These are phyloP conservation scores for Thelaira solivaga DNA, from an alignment of 2,888 invertebrate genomes.

Conservation along the genomic window DNA sequence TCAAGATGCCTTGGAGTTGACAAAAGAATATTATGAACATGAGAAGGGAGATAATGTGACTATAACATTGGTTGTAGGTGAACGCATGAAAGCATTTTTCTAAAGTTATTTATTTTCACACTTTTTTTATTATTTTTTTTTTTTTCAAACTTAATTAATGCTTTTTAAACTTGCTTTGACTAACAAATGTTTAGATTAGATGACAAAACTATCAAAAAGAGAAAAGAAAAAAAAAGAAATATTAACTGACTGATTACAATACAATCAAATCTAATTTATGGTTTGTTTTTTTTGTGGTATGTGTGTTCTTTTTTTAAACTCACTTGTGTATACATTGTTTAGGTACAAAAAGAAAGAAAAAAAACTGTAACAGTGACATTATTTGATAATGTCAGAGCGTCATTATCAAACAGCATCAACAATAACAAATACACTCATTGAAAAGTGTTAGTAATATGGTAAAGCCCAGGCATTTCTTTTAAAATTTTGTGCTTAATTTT, in stretches of 20 bases:
- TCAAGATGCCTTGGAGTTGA: constrained; percentile 74
- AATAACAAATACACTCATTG: not conserved
- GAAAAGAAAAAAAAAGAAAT: too few species aligned
- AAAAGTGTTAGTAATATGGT: not conserved
- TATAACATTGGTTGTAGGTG: constrained; percentile 69
- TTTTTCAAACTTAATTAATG: not conserved
- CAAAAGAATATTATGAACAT: constrained; percentile 74
- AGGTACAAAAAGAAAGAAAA: too few species aligned
- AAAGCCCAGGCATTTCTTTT: too few species aligned
- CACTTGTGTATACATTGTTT: constrained; percentile 4
- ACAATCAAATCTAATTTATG: constrained; percentile 43
- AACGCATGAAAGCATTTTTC: constrained; percentile 39
- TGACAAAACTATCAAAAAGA: too few species aligned
- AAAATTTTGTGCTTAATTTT: too few species aligned
- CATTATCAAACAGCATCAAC: not conserved
- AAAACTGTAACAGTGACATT: constrained; percentile 33
- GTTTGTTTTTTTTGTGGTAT: too few species aligned
- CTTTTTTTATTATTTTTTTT: not conserved
- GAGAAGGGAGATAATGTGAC: constrained; percentile 53
- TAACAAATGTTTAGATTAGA: not conserved
- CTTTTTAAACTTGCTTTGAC: constrained; percentile 35
- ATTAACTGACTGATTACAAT: constrained; percentile 26
- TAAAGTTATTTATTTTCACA: not conserved
- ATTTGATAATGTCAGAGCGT: constrained; percentile 30
- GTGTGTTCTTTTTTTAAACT: constrained; percentile 8